Percentiles rank a stretch among this genome's conserved stretches.
These are phyloP conservation scores for Tetanocera ferruginea DNA, from an alignment of 2,888 invertebrate species.

Conservation along the genomic window DNA sequence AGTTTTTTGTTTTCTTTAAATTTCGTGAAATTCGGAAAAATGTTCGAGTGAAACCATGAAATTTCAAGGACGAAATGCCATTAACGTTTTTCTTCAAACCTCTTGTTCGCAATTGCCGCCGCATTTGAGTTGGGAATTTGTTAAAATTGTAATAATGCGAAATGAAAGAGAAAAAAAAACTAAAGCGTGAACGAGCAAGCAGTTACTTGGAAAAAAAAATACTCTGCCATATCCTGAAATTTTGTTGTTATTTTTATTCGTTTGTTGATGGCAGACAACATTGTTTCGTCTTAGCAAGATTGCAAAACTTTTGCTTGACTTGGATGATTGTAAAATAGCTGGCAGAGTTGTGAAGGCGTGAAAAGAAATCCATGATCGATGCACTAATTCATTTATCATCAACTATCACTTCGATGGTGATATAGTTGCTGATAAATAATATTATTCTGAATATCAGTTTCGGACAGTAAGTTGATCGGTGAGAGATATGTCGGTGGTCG, in stretches of 20 bases:
- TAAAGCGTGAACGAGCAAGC: background rate
- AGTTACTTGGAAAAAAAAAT: background rate
- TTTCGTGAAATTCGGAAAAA: background rate
- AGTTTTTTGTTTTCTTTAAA: background rate
- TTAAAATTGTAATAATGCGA: constrained; percentile 6
- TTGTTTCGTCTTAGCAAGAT: too few species aligned
- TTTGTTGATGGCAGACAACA: too few species aligned
- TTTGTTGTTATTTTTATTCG: background rate
- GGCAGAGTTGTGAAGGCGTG: too few species aligned
- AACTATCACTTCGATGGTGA: too few species aligned
- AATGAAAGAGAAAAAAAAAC: background rate
- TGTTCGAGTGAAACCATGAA: constrained; percentile 23
- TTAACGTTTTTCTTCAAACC: constrained; percentile 2
- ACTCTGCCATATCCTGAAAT: background rate
- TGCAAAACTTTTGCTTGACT: too few species aligned
- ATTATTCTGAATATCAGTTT: too few species aligned
- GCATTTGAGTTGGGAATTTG: background rate
- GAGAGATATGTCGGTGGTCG: too few species aligned
- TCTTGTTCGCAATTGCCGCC: background rate
- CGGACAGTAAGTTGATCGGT: too few species aligned
- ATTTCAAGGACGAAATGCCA: constrained; percentile 15
- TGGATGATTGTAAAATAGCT: too few species aligned
- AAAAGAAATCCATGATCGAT: too few species aligned
- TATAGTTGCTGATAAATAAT: too few species aligned
- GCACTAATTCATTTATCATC: too few species aligned